These are phyloP conservation scores for Euwallacea fornicatus DNA, from an alignment of 1,140 invertebrate genomes.

Conservation along the genomic window DNA sequence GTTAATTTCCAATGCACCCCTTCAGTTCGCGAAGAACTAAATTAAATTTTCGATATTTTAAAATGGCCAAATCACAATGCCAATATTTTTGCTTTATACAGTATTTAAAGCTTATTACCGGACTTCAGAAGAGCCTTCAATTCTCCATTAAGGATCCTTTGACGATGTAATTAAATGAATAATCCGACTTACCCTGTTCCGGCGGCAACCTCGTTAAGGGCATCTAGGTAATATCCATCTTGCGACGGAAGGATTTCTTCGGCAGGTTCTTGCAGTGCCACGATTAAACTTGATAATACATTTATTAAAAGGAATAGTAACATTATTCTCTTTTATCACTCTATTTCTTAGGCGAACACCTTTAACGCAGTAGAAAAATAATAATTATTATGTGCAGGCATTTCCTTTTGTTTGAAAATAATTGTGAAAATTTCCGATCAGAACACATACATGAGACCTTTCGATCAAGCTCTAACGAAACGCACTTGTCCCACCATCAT, in stretches of 20 bases:
- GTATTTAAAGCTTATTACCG: not conserved
- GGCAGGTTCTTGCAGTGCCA: not conserved
- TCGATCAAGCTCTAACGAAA: no score
- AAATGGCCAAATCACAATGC: slow-evolving; percentile 3
- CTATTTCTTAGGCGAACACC: not conserved
- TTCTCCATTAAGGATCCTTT: slow-evolving; percentile 15
- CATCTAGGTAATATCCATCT: slow-evolving; percentile 34
- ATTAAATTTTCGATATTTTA: not conserved
- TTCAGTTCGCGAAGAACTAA: no score
- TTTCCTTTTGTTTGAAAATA: not conserved
- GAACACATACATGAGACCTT: no score
- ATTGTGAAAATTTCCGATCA: not conserved
- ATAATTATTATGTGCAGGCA: not conserved
- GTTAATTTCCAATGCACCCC: no score
- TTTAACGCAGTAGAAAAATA: not conserved
- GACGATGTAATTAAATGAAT: slow-evolving; percentile 22
- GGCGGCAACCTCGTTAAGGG: slow-evolving; percentile 33
- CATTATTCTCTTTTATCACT: not conserved
- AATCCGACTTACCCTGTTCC: slow-evolving; percentile 27
- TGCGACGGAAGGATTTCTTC: slow-evolving; percentile 15
- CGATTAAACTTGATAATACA: not conserved
- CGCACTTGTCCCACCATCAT: not conserved
- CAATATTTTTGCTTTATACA: slow-evolving; percentile 10
- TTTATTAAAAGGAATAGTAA: not conserved
- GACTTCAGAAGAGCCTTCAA: not conserved